Evolutionary conservation across 2,888 invertebrate genomes (phyloP), one percentile per base, ranked within the genome.

Genomic region (Conchocele bisecta): DNA sequence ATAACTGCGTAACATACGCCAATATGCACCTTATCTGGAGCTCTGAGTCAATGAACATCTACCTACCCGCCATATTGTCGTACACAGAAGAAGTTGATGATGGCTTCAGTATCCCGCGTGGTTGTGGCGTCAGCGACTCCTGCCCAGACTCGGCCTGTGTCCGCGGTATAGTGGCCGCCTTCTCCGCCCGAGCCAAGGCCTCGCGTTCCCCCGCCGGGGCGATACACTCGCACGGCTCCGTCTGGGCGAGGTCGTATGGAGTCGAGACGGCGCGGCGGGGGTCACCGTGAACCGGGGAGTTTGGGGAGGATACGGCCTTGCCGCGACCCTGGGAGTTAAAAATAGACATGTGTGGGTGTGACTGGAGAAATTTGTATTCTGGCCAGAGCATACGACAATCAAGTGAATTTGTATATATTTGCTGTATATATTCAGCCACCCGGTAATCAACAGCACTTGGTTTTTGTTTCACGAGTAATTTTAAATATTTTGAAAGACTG

Each of bases 271-370:
- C 79, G 13, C 86, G 70, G 22, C 83, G 73, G 0, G 84, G 82
- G 60, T 98, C 89, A n/a, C n/a, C n/a, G 60, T 82, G 83, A 13
- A 84, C 77, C 0, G 87, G 88, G 17, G 88, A 88, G 60, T 83
- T 86, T 3, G 88, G 88, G 11, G 87, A 87, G 6, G 88, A 88
- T 3, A 83, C 82, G n/a, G 97, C 98, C 54, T 96, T 96, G 93
- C 96, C 97, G 93, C 97, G 94, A 92, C 96, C 96, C 88, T 91
- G 87, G 24, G 80, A 71, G 59, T 46, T 17, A 60, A 48, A 73
- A 54, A n/a, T n/a, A n/a, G n/a, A n/a, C n/a, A n/a, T n/a, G n/a
- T n/a, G n/a, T n/a, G n/a, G n/a, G n/a, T n/a, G n/a, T n/a, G n/a
- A n/a, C n/a, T n/a, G 39, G 41, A 63, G 13, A 48, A n/a, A n/a